phyloP scores from a whole-genome alignment of 2,797 vertebrate genomes.

The Buceros bicornis region DNA sequence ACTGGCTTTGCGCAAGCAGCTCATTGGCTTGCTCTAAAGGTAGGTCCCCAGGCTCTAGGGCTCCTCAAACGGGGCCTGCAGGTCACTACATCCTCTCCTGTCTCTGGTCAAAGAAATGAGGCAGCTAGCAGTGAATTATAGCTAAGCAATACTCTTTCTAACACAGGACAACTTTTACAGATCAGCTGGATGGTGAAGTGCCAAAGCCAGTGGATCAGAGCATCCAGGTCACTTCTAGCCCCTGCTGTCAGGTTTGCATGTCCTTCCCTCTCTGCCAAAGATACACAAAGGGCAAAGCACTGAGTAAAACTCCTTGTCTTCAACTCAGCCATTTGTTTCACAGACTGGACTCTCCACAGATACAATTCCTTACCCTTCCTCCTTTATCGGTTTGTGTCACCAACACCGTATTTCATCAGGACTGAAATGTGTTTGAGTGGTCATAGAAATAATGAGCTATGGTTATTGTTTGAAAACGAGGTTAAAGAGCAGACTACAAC shows the following conservation, averaged over 20 bases:
- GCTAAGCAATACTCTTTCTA: not conserved
- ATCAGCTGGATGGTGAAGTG: not conserved
- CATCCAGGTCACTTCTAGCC: not conserved
- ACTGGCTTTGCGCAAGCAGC: not conserved
- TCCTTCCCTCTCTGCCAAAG: not conserved
- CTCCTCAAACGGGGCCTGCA: not conserved
- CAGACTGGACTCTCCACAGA: not conserved
- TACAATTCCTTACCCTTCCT: not conserved
- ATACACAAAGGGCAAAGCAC: not conserved
- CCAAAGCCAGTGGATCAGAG: not conserved
- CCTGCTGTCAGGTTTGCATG: not conserved
- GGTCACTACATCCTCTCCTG: not conserved
- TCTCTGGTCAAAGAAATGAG: not conserved
- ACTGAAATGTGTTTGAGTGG: not conserved
- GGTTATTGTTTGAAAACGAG: not conserved
- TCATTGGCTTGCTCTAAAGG: not conserved
- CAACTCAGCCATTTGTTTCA: not conserved
- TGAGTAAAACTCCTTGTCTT: not conserved
- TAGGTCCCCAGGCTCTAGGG: not conserved
- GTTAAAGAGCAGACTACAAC: not conserved
- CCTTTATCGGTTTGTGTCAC: not conserved
- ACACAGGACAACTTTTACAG: not conserved
- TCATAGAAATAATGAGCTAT: not conserved
- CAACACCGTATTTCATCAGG: not conserved
- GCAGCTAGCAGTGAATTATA: not conserved